Evolutionary conservation across 2,113 vertebrate genomes (phyloP).

Genomic region (Lagenorhynchus albirostris): DNA sequence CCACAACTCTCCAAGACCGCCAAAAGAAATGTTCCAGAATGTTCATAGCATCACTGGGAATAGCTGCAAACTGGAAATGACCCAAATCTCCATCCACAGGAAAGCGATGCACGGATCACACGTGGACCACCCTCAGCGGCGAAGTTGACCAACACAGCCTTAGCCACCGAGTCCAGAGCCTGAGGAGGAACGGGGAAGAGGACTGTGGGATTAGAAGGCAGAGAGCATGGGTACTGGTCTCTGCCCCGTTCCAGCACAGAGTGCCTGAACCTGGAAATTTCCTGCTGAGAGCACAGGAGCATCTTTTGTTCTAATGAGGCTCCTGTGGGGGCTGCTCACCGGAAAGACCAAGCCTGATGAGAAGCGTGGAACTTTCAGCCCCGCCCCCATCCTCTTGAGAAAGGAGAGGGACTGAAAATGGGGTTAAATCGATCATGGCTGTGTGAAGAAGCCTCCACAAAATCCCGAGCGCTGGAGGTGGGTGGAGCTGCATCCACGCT

Average conservation of each 20-base stretch:
- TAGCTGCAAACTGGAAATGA: neutral
- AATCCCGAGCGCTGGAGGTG: neutral
- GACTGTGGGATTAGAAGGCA: fast-evolving
- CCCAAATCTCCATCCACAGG: neutral
- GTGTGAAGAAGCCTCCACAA: neutral
- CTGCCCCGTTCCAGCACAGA: neutral
- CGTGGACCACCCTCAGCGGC: fast-evolving
- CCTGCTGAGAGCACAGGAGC: neutral
- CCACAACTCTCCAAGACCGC: neutral
- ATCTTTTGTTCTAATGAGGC: neutral
- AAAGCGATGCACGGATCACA: neutral
- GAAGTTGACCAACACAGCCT: neutral
- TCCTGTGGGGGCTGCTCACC: neutral
- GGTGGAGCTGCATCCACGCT: neutral
- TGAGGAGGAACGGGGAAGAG: neutral
- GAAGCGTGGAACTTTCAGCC: neutral
- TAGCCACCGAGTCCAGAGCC: too few relatives aligned
- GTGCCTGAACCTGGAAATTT: too few relatives aligned
- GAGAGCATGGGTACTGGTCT: neutral
- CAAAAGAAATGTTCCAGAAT: neutral
- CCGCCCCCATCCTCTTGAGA: neutral
- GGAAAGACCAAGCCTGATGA: neutral
- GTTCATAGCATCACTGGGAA: neutral
- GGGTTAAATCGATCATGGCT: too few relatives aligned
- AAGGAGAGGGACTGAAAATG: neutral